phyloP scores from a whole-genome alignment of 1,140 invertebrate genomes.

The Plodia interpunctella region DNA sequence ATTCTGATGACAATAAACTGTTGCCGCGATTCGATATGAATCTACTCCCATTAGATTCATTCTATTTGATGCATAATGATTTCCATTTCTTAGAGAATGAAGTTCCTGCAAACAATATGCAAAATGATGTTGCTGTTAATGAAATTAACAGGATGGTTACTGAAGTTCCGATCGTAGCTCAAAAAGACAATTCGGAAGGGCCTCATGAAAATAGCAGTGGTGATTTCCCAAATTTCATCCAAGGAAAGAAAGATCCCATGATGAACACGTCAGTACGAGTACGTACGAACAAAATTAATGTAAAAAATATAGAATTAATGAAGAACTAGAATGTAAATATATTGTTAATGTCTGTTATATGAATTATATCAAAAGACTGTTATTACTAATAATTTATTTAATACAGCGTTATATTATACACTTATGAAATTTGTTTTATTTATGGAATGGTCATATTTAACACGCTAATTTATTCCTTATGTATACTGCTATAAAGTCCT shows the following conservation, averaged over 20 bases:
- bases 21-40: slow-evolving; percentile 66
- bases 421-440: background rate
- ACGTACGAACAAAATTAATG: slow-evolving; percentile 67
- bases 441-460: background rate
- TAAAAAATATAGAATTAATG: slow-evolving; percentile 73
- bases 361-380: slow-evolving; percentile 28
- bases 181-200: slow-evolving; percentile 44
- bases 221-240: slow-evolving; percentile 52
- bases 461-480: slow-evolving; percentile 20
- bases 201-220: slow-evolving; percentile 27
- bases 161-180: slow-evolving; percentile 51
- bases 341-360: slow-evolving; percentile 9
- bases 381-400: slow-evolving; percentile 10
- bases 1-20: slow-evolving; percentile 70
- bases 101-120: slow-evolving; percentile 37
- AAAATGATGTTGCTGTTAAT: slow-evolving; percentile 40
- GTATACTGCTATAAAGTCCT: slow-evolving; percentile 67
- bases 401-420: slow-evolving; percentile 8
- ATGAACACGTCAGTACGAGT: slow-evolving; percentile 63
- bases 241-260: slow-evolving; percentile 68
- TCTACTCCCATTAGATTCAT: slow-evolving; percentile 55
- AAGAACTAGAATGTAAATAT: slow-evolving; percentile 46
- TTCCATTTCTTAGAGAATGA: slow-evolving; percentile 68
- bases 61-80: slow-evolving; percentile 69
- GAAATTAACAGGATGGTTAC: slow-evolving; percentile 58